Percentiles rank a stretch among this genome's conserved stretches.
Conservation (phyloP, 2,113 vertebrate genomes). For the Emydura subglobosa region DNA sequence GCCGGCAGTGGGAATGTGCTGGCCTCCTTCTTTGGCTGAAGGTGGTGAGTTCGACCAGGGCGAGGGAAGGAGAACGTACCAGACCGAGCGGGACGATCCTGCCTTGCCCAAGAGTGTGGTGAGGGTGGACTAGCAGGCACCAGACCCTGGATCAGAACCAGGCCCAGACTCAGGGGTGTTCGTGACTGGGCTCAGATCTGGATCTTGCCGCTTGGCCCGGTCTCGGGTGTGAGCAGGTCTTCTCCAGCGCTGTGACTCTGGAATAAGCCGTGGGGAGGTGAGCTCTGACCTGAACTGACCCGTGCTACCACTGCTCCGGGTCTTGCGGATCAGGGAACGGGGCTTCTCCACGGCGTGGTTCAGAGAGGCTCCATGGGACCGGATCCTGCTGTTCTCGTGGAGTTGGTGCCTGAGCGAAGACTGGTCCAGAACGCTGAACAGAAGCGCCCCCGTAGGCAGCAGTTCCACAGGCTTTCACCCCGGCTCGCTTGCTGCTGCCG, state of each 20-base stretch:
- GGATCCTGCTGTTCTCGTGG: not conserved
- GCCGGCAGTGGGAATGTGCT: not conserved
- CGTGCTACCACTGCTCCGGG: not conserved
- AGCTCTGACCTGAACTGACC: not conserved
- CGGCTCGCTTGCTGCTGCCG: not conserved
- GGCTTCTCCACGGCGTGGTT: not conserved
- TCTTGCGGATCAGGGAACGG: not conserved
- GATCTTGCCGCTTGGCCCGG: not conserved
- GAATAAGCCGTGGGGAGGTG: not conserved
- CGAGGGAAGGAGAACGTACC: not conserved
- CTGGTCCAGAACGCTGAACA: not conserved
- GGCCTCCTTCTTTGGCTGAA: not conserved
- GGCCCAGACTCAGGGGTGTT: not conserved
- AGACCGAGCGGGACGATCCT: not conserved
- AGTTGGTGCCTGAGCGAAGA: not conserved
- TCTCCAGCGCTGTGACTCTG: not conserved
- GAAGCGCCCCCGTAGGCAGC: not conserved
- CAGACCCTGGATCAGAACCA: not conserved
- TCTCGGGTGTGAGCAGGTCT: not conserved
- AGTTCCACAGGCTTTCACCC: not conserved
- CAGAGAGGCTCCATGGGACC: not conserved
- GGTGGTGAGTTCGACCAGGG: not conserved
- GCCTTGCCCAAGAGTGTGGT: not conserved
- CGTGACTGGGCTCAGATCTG: not conserved
- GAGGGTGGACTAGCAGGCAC: not conserved